Base-by-base conservation (phyloP, 1,140 invertebrate species). In the Macrobrachium nipponense region DNA sequence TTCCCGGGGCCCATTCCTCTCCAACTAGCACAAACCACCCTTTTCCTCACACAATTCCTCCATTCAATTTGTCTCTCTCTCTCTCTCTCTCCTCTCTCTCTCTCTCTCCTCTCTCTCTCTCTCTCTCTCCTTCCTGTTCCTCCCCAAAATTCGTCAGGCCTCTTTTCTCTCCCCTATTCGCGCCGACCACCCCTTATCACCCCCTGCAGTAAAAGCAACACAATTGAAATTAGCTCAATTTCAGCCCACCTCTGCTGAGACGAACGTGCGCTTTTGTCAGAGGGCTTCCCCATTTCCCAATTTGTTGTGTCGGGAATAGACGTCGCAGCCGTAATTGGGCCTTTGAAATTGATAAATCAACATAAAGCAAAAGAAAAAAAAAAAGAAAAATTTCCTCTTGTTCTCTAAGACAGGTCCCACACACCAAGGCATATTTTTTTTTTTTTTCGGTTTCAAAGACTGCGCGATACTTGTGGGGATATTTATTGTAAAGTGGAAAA, bases 141-240 rank as follows among this genome's bases (percentile, higher is more conserved):
- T 70, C 80, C 80, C 51, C 58, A 27, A 15, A 36, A 58, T 36
- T 43, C 76, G 51, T 23, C n/a, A 0, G 51, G 8, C 20, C 68
- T 17, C 23, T 6, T 43, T 51, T 51, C 17, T 58, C 58, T 66
- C 62, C 15, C 44, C 66, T 68, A 23, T 27, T 68, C 73, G 77
- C 61, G 68, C 77, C 70, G 75, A 80, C 83, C 83, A 86, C 27
- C 59, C 77, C 83, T 86, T 86, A 86, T 86, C 83, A 86, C 75
- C 83, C 68, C 83, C 83, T 12, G 51, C 51, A 75, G 77, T 80
- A 86, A 86, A 86, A 78, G 66, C 83, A 86, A 86, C 83, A 86
- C 83, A 86, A 86, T 86, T 86, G 83, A 86, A 86, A 86, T 86
- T 86, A 86, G 83, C 83, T 86, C 83, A 86, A 86, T 86, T 86